Conservation (phyloP, 2,113 vertebrate species). For the Dasyornis broadbenti region DNA sequence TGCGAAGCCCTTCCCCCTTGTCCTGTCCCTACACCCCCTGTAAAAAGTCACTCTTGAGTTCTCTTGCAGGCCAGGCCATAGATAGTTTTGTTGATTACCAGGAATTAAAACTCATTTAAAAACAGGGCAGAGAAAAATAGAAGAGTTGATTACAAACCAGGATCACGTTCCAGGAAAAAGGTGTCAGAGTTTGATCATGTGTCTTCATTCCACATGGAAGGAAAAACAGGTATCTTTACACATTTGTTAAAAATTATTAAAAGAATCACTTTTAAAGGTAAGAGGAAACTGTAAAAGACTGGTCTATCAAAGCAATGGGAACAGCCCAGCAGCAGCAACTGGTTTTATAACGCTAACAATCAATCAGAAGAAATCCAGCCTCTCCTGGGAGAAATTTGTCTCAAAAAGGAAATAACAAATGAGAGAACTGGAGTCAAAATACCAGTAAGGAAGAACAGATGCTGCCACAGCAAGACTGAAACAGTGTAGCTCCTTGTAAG, state of each 20-base stretch:
- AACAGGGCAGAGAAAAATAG: not conserved
- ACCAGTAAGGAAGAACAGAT: not conserved
- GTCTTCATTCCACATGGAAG: not conserved
- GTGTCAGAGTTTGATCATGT: not conserved
- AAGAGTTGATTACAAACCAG: not conserved
- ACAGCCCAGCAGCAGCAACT: not conserved
- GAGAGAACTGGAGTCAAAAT: not conserved
- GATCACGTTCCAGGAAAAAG: not conserved
- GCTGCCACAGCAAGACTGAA: not conserved
- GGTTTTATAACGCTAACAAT: not conserved
- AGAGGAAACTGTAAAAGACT: not conserved
- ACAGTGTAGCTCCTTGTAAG: not conserved
- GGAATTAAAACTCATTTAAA: not conserved
- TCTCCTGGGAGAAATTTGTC: not conserved
- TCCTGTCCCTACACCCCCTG: not conserved
- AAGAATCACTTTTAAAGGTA: not conserved
- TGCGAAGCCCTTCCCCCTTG: not conserved
- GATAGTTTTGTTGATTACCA: not conserved
- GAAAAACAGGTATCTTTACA: not conserved
- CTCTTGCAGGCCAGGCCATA: not conserved
- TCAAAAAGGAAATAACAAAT: slow-evolving; percentile 1
- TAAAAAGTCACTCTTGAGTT: not conserved
- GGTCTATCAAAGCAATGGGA: not conserved
- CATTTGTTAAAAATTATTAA: not conserved
- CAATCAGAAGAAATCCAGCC: not conserved